Conservation (phyloP, 2,113 vertebrate genomes). For the Brachypteracias leptosomus region DNA sequence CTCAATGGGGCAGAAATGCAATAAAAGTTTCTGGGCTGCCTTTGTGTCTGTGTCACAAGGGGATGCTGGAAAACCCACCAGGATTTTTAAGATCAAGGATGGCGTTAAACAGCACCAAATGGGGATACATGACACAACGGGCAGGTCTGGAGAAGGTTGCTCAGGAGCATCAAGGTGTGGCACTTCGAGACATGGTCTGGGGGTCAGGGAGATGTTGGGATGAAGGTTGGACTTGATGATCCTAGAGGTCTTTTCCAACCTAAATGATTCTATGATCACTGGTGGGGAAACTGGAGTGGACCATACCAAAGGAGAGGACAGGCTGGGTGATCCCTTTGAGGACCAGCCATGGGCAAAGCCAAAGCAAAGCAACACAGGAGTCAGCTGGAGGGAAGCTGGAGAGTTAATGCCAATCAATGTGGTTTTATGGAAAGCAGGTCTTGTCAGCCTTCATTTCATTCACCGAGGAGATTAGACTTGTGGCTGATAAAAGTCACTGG, state of each 20-base stretch:
- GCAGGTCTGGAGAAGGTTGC: background rate
- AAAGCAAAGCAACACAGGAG: background rate
- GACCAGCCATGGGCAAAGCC: background rate
- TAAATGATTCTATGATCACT: too few species aligned
- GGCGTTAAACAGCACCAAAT: fast-evolving
- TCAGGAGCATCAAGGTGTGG: background rate
- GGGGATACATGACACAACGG: too few species aligned
- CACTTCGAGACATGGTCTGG: too few species aligned
- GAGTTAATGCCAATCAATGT: background rate
- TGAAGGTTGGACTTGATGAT: too few species aligned
- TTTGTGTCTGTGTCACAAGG: background rate
- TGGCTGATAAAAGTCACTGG: background rate
- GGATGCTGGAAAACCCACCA: background rate
- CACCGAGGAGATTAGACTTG: background rate
- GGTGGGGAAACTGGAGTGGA: background rate
- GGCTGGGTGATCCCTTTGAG: background rate
- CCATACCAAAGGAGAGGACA: background rate
- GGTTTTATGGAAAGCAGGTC: background rate
- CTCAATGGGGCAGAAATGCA: background rate
- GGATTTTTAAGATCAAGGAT: background rate
- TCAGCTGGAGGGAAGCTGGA: background rate
- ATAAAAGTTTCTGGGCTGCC: background rate
- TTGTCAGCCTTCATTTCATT: background rate
- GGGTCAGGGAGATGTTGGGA: too few species aligned
- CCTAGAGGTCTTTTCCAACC: too few species aligned